phyloP scores from a whole-genome alignment of 2,797 vertebrate genomes.

The Pygocentrus nattereri region DNA sequence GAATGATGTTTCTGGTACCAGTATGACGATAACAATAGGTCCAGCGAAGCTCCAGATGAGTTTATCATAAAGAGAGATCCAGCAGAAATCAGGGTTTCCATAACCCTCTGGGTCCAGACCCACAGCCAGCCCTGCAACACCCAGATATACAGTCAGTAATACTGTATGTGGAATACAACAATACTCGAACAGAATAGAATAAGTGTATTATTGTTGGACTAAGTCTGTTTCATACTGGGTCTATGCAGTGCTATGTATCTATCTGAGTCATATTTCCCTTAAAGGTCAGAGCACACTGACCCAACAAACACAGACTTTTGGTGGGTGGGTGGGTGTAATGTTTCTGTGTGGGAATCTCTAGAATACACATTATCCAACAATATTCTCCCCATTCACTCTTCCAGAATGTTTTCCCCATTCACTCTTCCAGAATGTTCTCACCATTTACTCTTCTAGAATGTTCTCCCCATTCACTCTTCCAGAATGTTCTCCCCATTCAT shows the following conservation, averaged over 20 bases:
- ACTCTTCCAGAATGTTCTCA: background rate
- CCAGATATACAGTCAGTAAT: conserved; percentile 28
- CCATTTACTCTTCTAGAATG: too few species aligned
- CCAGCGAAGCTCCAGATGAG: conserved; percentile 99
- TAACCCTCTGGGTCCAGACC: conserved; percentile 97
- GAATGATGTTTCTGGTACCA: conserved; percentile 80
- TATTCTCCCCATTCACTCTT: background rate
- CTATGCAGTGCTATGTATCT: background rate
- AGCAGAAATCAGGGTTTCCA: conserved; percentile 98
- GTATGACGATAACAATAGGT: conserved; percentile 91
- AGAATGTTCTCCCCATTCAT: background rate
- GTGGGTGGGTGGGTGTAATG: too few species aligned
- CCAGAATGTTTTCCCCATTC: background rate
- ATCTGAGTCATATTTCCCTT: background rate
- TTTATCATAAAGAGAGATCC: conserved; percentile 98
- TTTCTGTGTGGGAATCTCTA: too few species aligned
- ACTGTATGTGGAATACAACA: conserved; percentile 19
- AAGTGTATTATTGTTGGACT: too few species aligned
- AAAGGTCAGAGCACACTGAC: too few species aligned
- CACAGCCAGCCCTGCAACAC: conserved; percentile 87
- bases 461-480: too few species aligned
- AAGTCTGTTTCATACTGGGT: background rate
- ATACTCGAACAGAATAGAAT: too few species aligned
- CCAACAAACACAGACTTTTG: too few species aligned
- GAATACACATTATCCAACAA: too few species aligned